Conservation (phyloP, 2,113 vertebrate species). For the Rhinolophus sinicus region DNA sequence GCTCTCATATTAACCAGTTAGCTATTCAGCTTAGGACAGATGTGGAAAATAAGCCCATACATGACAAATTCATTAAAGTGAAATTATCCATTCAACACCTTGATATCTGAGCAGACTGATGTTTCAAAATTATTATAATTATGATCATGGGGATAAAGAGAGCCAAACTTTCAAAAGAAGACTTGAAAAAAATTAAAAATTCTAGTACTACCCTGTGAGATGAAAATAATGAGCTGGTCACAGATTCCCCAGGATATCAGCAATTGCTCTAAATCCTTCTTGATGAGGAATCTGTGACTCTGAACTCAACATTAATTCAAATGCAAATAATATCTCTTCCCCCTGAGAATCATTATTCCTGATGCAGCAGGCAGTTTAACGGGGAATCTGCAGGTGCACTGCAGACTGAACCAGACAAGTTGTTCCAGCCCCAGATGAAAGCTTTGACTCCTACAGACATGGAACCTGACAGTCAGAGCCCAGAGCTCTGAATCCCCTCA, state of each 20-base stretch:
- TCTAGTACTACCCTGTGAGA: constrained; percentile 67
- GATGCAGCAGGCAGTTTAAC: constrained; percentile 72
- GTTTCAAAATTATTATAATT: constrained; percentile 81
- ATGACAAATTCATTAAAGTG: constrained; percentile 85
- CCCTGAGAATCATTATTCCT: constrained; percentile 71
- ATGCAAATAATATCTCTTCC: constrained; percentile 78
- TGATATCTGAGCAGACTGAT: constrained; percentile 82
- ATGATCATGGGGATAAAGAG: constrained; percentile 78
- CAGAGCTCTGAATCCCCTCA: background rate
- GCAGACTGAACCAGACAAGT: constrained; percentile 23
- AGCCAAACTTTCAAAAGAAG: constrained; percentile 69
- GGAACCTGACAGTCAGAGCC: background rate
- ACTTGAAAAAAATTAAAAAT: constrained; percentile 73
- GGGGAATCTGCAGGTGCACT: constrained; percentile 68
- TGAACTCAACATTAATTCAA: constrained; percentile 77
- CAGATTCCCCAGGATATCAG: constrained; percentile 72
- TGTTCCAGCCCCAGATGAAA: background rate
- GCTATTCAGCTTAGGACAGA: constrained; percentile 83
- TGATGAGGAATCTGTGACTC: constrained; percentile 66
- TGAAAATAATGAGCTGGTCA: constrained; percentile 70
- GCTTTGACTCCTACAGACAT: background rate
- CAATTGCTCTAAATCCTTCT: constrained; percentile 57
- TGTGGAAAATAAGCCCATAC: constrained; percentile 82
- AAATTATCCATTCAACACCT: constrained; percentile 83
- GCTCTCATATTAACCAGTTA: constrained; percentile 83